Evolutionary conservation across 2,888 invertebrate genomes (phyloP).

Genomic region (Alcis repandata): DNA sequence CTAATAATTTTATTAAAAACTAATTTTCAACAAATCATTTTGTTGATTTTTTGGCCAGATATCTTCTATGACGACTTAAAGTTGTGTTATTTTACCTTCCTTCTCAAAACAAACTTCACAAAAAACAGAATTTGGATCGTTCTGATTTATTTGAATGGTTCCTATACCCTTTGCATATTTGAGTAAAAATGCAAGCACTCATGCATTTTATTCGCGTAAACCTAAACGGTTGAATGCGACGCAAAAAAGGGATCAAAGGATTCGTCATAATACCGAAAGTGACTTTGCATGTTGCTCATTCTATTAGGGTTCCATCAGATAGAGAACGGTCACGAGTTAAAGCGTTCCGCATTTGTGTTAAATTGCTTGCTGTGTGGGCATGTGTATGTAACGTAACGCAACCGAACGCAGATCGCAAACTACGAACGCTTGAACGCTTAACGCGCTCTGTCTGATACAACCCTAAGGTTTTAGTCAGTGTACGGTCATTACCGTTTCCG

Average conservation of each 20-base stretch:
- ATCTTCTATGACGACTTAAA: too few species aligned
- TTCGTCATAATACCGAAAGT: conserved; percentile 40
- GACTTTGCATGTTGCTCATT: conserved; percentile 32
- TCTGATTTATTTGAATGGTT: conserved; percentile 1
- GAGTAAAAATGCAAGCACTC: conserved; percentile 24
- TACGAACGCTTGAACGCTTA: too few species aligned
- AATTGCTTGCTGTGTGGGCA: too few species aligned
- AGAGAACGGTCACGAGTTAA: too few species aligned
- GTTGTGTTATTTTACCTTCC: neutral
- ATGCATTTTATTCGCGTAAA: conserved; percentile 42
- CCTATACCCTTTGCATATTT: neutral
- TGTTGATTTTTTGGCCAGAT: too few species aligned
- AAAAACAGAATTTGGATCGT: neutral
- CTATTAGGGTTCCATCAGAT: too few species aligned
- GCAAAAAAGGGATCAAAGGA: conserved; percentile 42
- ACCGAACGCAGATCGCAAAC: too few species aligned
- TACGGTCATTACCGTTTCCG: conserved; percentile 24
- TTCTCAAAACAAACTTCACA: neutral
- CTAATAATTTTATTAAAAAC: too few species aligned
- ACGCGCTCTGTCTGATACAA: too few species aligned
- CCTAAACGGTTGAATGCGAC: conserved; percentile 26
- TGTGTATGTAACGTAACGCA: too few species aligned
- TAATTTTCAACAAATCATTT: too few species aligned
- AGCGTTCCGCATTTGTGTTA: too few species aligned
- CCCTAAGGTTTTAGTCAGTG: conserved; percentile 23